A percentile compares a stretch with the other conserved stretches of the same genome.
These are phyloP conservation scores for Meiosimyza decipiens DNA, from an alignment of 2,888 invertebrate genomes.

Conservation along the genomic window DNA sequence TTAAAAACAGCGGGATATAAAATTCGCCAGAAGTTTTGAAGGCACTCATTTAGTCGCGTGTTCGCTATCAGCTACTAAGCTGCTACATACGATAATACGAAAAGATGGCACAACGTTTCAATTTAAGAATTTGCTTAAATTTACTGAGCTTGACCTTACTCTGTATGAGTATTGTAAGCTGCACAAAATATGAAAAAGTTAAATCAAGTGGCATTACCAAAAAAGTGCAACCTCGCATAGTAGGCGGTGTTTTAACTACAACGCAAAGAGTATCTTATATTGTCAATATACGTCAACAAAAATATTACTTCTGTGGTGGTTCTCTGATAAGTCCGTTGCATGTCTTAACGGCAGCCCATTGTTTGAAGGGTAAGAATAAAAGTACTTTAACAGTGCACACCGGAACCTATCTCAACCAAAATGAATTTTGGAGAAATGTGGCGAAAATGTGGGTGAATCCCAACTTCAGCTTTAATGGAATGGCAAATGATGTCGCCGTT, in stretches of 20 bases:
- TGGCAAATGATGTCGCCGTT: conserved; percentile 57
- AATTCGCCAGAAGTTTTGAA: no score
- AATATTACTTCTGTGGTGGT: conserved; percentile 57
- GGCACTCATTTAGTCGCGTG: no score
- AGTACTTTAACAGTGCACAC: conserved; percentile 54
- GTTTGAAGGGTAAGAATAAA: conserved; percentile 44
- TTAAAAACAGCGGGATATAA: no score
- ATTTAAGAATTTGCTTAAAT: no score
- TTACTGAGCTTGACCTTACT: no score
- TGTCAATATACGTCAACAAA: conserved; percentile 52
- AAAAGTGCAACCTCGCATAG: conserved; percentile 51
- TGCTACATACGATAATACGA: no score
- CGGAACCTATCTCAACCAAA: conserved; percentile 52
- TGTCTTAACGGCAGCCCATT: conserved; percentile 61
- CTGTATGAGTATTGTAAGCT: no score
- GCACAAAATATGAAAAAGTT: no score
- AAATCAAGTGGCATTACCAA: no score
- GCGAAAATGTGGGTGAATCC: conserved; percentile 46
- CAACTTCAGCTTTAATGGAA: conserved; percentile 46
- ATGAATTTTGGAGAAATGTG: conserved; percentile 47
- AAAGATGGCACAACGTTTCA: no score
- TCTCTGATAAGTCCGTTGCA: conserved; percentile 55
- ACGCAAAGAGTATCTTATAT: conserved; percentile 53
- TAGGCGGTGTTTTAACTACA: conserved; percentile 54
- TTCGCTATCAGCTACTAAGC: no score